A percentile compares a stretch with the other conserved stretches of the same genome.
Evolutionary conservation across 2,113 vertebrate genomes (phyloP).

Genomic region (Tupaia chinensis): DNA sequence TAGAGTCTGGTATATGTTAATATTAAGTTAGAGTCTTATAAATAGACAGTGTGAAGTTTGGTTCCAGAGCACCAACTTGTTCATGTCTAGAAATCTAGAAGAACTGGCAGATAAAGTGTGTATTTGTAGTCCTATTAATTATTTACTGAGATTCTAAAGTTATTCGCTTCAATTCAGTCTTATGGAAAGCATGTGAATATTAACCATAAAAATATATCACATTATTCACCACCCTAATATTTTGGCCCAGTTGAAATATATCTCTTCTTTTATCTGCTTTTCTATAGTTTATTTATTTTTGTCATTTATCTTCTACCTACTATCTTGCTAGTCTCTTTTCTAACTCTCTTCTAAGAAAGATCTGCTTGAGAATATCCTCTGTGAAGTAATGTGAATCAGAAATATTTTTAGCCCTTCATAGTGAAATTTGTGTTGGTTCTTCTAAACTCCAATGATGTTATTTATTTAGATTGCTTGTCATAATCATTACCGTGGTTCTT

Average conservation of each 20-base stretch:
- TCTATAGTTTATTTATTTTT: background rate
- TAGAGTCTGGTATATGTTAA: constrained; percentile 64
- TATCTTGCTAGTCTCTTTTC: background rate
- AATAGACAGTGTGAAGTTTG: constrained; percentile 72
- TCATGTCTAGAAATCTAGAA: constrained; percentile 59
- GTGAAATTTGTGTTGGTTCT: constrained; percentile 19
- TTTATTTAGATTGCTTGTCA: constrained; percentile 33
- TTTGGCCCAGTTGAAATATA: background rate
- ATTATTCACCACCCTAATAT: background rate
- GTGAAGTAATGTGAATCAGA: background rate
- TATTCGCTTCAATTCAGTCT: constrained; percentile 20
- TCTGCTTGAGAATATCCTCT: background rate
- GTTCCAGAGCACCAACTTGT: constrained; percentile 67
- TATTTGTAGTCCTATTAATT: constrained; percentile 35
- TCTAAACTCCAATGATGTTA: background rate
- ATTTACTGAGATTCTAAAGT: background rate
- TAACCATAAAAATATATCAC: background rate
- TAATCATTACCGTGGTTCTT: background rate
- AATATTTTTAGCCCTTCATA: constrained; percentile 11
- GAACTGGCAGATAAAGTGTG: background rate
- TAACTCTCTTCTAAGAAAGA: background rate
- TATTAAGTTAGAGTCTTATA: constrained; percentile 75
- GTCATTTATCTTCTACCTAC: background rate
- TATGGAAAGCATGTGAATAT: background rate
- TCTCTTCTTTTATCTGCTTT: background rate